phyloP scores from a whole-genome alignment of 2,888 invertebrate genomes.

The Clistopyga incitator region DNA sequence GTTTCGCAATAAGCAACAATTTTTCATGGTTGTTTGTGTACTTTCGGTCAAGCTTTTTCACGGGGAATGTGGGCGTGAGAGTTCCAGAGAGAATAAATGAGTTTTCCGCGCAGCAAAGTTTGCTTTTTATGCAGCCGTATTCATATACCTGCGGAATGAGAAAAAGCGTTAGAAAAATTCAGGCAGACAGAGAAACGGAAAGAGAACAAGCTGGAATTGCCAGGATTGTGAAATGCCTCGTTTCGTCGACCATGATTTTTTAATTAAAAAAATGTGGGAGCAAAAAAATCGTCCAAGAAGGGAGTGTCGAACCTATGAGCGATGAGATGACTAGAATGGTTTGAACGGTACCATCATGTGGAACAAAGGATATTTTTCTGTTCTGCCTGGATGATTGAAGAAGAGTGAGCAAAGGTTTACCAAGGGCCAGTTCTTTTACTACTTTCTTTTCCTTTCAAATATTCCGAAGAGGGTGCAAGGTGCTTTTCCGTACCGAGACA shows the following conservation, averaged over 20 bases:
- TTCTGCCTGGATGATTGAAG: slow-evolving; percentile 26
- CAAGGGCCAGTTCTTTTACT: slow-evolving; percentile 41
- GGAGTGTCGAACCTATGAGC: not conserved
- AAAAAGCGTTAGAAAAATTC: slow-evolving; percentile 26
- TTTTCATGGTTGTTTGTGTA: slow-evolving; percentile 47
- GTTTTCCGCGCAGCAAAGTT: slow-evolving; percentile 59
- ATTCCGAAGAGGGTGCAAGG: slow-evolving; percentile 42
- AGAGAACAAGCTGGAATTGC: too few species aligned
- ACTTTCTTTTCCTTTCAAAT: slow-evolving; percentile 17
- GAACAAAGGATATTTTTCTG: slow-evolving; percentile 45
- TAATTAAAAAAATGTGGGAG: slow-evolving; percentile 24
- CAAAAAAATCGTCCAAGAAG: not conserved
- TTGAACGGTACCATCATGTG: not conserved
- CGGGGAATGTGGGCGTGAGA: slow-evolving; percentile 18
- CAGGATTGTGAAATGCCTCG: too few species aligned
- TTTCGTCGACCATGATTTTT: too few species aligned
- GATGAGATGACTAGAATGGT: slow-evolving; percentile 14
- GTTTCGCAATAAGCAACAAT: slow-evolving; percentile 61
- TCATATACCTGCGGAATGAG: slow-evolving; percentile 30
- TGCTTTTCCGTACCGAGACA: slow-evolving; percentile 15
- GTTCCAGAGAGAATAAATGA: slow-evolving; percentile 57
- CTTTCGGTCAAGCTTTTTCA: slow-evolving; percentile 36
- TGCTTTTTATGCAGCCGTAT: slow-evolving; percentile 58
- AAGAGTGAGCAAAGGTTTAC: slow-evolving; percentile 24
- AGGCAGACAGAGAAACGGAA: not conserved